A percentile compares a stretch with the other conserved stretches of the same genome.
Conservation (phyloP, 37 sponge, comb jelly and placozoan species). For the Trichoplax adhaerens region DNA sequence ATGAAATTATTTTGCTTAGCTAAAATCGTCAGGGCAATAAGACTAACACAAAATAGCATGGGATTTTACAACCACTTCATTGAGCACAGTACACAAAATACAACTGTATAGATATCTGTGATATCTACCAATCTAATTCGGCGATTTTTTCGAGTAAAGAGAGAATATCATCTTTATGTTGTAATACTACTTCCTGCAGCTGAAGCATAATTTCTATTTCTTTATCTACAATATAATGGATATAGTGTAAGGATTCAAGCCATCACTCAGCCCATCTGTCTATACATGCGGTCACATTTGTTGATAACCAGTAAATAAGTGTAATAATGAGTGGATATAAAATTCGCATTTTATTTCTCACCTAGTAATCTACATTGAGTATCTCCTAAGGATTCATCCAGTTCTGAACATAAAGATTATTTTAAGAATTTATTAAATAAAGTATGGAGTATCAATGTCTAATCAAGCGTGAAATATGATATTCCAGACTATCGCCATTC, state of each 20-base stretch:
- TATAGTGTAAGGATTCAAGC: not conserved
- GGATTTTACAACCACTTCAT: not conserved
- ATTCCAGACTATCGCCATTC: not conserved
- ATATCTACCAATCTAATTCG: conserved; percentile 83
- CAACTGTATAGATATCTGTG: not conserved
- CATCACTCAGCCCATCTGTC: not conserved
- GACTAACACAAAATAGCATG: conserved; percentile 10
- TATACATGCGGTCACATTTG: not conserved
- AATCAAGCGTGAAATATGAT: not conserved
- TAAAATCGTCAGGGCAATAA: conserved; percentile 60
- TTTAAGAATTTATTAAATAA: too few species aligned
- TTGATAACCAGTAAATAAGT: not conserved
- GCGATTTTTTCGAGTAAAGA: conserved; percentile 61
- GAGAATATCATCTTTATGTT: conserved; percentile 31
- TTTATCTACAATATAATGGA: conserved; percentile 25
- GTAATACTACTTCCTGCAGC: conserved; percentile 75
- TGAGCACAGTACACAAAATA: not conserved
- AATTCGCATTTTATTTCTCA: conserved; percentile 7
- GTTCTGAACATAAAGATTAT: conserved; percentile 17
- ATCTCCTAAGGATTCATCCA: conserved; percentile 77
- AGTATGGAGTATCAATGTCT: too few species aligned
- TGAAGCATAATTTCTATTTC: conserved; percentile 85
- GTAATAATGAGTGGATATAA: not conserved
- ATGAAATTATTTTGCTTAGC: conserved; percentile 70
- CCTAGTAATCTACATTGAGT: conserved; percentile 79